Conservation (phyloP, 2,888 invertebrate genomes). For the Dolomedes plantarius region DNA sequence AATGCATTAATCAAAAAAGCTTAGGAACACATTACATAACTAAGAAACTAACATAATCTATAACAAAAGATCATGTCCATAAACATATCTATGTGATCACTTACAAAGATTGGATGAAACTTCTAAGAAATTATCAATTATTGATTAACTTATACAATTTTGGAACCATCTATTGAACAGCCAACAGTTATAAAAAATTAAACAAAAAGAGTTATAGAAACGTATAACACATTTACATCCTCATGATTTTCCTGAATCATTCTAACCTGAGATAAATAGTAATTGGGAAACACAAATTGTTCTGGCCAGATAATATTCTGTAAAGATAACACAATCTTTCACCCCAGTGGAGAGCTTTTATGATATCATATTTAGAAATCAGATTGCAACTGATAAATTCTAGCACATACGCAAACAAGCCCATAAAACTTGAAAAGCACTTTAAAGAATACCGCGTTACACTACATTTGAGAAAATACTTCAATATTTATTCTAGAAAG, state of each 20-base stretch:
- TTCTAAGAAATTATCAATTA: too few relatives aligned
- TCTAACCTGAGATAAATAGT: neutral
- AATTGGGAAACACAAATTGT: neutral
- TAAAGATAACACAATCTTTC: slow-evolving; percentile 16
- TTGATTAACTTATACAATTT: too few relatives aligned
- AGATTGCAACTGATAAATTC: slow-evolving; percentile 44
- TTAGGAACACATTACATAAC: too few relatives aligned
- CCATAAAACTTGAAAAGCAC: slow-evolving; percentile 18
- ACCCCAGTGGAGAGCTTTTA: neutral
- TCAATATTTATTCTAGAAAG: neutral
- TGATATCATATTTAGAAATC: slow-evolving; percentile 45
- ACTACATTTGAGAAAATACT: neutral
- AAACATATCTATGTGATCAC: too few relatives aligned
- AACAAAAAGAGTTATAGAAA: too few relatives aligned
- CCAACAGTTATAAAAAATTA: too few relatives aligned
- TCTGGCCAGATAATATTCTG: neutral
- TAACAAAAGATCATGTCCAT: too few relatives aligned
- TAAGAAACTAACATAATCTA: too few relatives aligned
- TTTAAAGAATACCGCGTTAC: slow-evolving; percentile 25
- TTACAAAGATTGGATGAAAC: too few relatives aligned
- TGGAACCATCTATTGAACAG: too few relatives aligned
- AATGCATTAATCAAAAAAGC: too few relatives aligned
- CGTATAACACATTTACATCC: too few relatives aligned
- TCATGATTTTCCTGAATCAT: neutral
- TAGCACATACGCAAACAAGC: slow-evolving; percentile 35